Evolutionary conservation across 1,140 invertebrate genomes (phyloP), one percentile per base, ranked within the genome.

Genomic region (Brachionus koreanus): DNA sequence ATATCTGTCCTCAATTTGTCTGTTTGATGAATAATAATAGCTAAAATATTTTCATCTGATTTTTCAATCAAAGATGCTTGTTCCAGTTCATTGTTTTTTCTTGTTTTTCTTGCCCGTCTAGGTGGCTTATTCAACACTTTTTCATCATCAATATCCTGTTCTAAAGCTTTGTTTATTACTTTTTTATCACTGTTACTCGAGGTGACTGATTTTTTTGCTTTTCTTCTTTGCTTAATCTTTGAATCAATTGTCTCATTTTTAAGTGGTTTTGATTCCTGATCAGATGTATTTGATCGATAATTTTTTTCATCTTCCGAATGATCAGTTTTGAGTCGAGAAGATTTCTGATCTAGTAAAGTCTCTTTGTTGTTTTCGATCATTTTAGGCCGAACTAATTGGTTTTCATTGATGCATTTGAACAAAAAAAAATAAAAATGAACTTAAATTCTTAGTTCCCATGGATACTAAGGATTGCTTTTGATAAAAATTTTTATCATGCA

Each of bases 1-100:
- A 88, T 86, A 84, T 89, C 86, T 82, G 86, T 87, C 82, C 89
- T 89, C 5, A 90, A 84, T 83, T 87, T 87, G 82, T 88, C 88
- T 57, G 87, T 87, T 19, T 87, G 83, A 82, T 89, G 88, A 37
- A 89, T 83, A 23, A 85, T 86, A 9, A 88, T 82, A 5, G 85
- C 85, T 7, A 87, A 39, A 46, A 74, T 74, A 9, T 74, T 46
- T 10, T 16, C 12, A 0, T 46, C 16, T 57, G 35, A 0, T 0
- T 23, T 3, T 0, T 16, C 5, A 37, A 16, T 9, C 19, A 6
- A 29, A 1, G 29, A 23, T 7, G 25, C 25, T 4, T 33, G 25
- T 33, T 65, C 63, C 9, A 19, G 5, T 39, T 37, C 65, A 39
- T 7, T 12, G 6, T 43, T 74, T 29, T 25, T 23, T 25, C 12